phyloP scores from a whole-genome alignment of 2,797 vertebrate genomes.

The Oreortyx pictus region DNA sequence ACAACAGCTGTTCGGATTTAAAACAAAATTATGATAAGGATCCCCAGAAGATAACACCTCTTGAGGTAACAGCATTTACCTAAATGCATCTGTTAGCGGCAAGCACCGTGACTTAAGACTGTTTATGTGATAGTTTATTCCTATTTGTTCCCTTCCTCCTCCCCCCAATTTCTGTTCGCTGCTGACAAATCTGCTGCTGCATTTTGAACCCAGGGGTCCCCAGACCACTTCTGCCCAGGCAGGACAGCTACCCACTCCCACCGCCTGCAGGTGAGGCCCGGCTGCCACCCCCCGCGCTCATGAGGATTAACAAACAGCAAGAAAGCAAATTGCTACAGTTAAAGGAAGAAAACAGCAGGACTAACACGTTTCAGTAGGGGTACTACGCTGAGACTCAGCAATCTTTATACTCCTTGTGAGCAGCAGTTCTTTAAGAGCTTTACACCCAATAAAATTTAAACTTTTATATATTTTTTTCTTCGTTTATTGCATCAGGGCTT shows the following conservation, averaged over 20 bases:
- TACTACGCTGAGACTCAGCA: slow-evolving; percentile 46
- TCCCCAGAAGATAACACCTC: slow-evolving; percentile 89
- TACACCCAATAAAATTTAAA: slow-evolving; percentile 82
- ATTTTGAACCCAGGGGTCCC: not conserved
- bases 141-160: slow-evolving; percentile 51
- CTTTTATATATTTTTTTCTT: slow-evolving; percentile 76
- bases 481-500: slow-evolving; percentile 67
- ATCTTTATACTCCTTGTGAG: slow-evolving; percentile 69
- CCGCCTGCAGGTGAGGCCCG: slow-evolving; percentile 29
- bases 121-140: slow-evolving; percentile 68
- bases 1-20: slow-evolving; percentile 96
- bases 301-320: slow-evolving; percentile 64
- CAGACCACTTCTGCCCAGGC: not conserved
- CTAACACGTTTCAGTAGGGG: slow-evolving; percentile 44
- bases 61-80: slow-evolving; percentile 85
- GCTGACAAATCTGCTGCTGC: not conserved
- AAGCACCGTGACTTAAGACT: slow-evolving; percentile 74
- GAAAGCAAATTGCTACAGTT: slow-evolving; percentile 29
- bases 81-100: slow-evolving; percentile 85
- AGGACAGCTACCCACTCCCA: slow-evolving; percentile 32
- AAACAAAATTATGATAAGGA: slow-evolving; percentile 93
- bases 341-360: slow-evolving; percentile 71
- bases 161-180: not conserved
- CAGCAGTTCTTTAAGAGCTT: slow-evolving; percentile 80
- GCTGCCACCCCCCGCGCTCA: not conserved